phyloP scores from a whole-genome alignment of 2,113 vertebrate genomes.

The Speoplatyrhinus poulsoni region DNA sequence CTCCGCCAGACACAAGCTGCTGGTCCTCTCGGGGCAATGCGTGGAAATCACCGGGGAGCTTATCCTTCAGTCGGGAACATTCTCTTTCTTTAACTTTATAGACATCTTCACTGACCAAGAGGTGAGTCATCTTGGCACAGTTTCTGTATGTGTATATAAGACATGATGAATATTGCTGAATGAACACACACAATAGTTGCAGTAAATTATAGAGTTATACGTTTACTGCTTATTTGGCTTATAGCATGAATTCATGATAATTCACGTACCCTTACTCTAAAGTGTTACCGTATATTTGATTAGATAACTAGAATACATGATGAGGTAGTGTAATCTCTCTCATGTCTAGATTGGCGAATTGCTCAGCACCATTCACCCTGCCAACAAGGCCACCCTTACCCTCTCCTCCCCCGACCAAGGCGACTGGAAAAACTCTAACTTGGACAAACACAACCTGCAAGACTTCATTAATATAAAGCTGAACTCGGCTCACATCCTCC shows the following conservation, averaged over 20 bases:
- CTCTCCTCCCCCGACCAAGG: constrained; percentile 94
- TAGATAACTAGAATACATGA: not conserved
- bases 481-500: constrained; percentile 88
- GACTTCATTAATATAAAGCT: constrained; percentile 97
- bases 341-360: constrained; percentile 90
- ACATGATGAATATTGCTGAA: not conserved
- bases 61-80: constrained; percentile 94
- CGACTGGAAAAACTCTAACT: constrained; percentile 95
- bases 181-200: too few relatives aligned
- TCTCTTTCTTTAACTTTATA: constrained; percentile 96
- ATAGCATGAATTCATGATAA: too few relatives aligned
- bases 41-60: constrained; percentile 94
- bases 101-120: constrained; percentile 98
- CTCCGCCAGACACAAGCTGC: constrained; percentile 90
- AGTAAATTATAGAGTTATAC: too few relatives aligned
- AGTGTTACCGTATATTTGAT: too few relatives aligned
- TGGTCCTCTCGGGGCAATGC: constrained; percentile 92
- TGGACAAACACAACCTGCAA: constrained; percentile 96
- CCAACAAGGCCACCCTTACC: constrained; percentile 93
- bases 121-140: constrained; percentile 70
- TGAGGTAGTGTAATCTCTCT: constrained; percentile 1
- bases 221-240: too few relatives aligned
- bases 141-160: not conserved
- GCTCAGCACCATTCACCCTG: constrained; percentile 92
- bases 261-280: too few relatives aligned